Conservation (phyloP, 2,797 vertebrate genomes). For the Cirrhinus mrigala region DNA sequence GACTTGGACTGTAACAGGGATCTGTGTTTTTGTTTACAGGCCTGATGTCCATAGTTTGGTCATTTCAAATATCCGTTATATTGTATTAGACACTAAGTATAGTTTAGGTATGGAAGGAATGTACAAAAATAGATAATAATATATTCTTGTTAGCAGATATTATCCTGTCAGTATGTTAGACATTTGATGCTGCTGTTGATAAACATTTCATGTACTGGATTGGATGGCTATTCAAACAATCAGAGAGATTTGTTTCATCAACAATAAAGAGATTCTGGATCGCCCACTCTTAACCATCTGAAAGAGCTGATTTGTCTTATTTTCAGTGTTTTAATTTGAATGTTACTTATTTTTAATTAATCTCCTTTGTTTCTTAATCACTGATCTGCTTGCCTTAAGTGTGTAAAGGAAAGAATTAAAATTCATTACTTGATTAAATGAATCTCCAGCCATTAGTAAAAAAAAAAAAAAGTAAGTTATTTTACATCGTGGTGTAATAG, state of each 20-base stretch:
- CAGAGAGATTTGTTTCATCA: not conserved
- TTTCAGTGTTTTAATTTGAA: not conserved
- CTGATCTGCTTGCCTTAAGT: not conserved
- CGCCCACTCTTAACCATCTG: not conserved
- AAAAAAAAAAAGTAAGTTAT: not conserved
- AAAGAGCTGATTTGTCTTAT: not conserved
- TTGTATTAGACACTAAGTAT: not conserved
- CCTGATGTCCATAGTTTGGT: conserved; percentile 8
- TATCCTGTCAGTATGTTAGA: conserved; percentile 1
- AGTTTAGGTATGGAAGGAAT: not conserved
- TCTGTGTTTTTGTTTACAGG: not conserved
- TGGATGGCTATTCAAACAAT: not conserved
- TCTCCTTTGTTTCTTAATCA: not conserved
- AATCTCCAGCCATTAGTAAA: not conserved
- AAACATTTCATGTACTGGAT: not conserved
- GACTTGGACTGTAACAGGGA: not conserved
- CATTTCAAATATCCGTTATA: not conserved
- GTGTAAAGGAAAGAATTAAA: not conserved
- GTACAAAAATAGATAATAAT: conserved; percentile 40
- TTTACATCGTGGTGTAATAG: not conserved
- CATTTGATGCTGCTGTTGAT: conserved; percentile 26
- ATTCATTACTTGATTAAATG: not conserved
- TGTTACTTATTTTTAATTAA: not conserved
- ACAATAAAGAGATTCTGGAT: conserved; percentile 9
- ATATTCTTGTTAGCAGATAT: conserved; percentile 17